These are phyloP conservation scores for Zonotrichia leucophrys DNA, from an alignment of 2,113 vertebrate genomes.

Conservation along the genomic window DNA sequence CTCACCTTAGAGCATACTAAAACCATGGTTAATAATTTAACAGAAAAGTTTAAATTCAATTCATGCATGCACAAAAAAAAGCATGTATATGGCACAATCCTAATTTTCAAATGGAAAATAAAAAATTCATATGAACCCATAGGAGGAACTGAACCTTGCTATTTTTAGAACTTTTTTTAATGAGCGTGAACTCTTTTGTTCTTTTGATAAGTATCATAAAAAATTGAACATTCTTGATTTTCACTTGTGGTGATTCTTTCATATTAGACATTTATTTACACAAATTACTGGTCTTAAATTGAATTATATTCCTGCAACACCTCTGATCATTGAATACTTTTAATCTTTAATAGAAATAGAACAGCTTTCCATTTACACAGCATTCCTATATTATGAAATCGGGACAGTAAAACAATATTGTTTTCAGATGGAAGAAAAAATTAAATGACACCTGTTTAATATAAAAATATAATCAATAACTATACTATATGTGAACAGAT, in stretches of 20 bases:
- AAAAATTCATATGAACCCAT: slow-evolving; percentile 63
- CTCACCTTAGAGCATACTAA: slow-evolving; percentile 37
- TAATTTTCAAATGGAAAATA: slow-evolving; percentile 64
- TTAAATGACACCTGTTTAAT: not conserved
- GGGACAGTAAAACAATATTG: not conserved
- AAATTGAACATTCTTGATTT: slow-evolving; percentile 66
- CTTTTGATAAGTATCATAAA: slow-evolving; percentile 58
- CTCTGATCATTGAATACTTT: slow-evolving; percentile 35
- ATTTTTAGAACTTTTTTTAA: slow-evolving; percentile 52
- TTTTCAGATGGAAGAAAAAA: not conserved
- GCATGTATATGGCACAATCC: slow-evolving; percentile 2
- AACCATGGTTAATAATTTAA: slow-evolving; percentile 58
- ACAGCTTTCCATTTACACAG: not conserved
- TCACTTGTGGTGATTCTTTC: slow-evolving; percentile 36
- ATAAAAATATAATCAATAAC: not conserved
- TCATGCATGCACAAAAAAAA: slow-evolving; percentile 12
- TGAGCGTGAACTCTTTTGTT: slow-evolving; percentile 27
- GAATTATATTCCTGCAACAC: slow-evolving; percentile 51
- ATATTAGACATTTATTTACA: slow-evolving; percentile 68
- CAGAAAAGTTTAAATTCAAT: slow-evolving; percentile 61
- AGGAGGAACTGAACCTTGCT: slow-evolving; percentile 30
- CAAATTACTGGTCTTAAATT: slow-evolving; percentile 64
- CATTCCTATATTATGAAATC: not conserved
- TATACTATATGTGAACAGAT: not conserved
- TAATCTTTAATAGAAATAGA: slow-evolving; percentile 57